phyloP scores from a whole-genome alignment of 2,113 vertebrate genomes.

The Serinus canaria region DNA sequence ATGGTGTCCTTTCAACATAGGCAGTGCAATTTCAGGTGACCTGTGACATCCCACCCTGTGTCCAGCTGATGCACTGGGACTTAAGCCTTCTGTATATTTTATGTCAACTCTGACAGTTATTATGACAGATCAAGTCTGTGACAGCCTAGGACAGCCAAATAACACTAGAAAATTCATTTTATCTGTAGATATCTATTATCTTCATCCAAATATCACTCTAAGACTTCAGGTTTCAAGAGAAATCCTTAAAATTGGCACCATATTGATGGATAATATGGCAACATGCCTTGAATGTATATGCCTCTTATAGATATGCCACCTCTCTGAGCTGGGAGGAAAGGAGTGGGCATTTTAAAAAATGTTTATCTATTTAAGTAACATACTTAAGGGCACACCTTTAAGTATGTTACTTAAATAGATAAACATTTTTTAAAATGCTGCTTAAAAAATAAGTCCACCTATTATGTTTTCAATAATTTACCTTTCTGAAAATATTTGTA shows the following conservation, averaged over 20 bases:
- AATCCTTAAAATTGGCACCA: neutral
- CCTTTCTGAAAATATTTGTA: neutral
- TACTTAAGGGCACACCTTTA: too few species aligned
- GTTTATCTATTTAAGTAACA: too few species aligned
- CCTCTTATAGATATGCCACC: neutral
- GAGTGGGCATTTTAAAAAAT: neutral
- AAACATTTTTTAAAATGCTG: fast-evolving
- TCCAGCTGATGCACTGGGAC: neutral
- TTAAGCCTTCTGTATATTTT: neutral
- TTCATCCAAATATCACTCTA: neutral
- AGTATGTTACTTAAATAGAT: neutral
- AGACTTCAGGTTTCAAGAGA: neutral
- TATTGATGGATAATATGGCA: neutral
- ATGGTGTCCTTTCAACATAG: neutral
- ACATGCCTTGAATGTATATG: fast-evolving
- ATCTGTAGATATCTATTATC: neutral
- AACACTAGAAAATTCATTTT: neutral
- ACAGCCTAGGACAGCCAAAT: neutral
- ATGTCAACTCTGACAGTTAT: neutral
- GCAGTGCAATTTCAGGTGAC: neutral
- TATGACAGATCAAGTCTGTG: neutral
- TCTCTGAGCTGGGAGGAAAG: neutral
- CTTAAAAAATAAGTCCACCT: neutral
- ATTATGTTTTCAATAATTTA: neutral
- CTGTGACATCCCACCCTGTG: neutral